phyloP scores from a whole-genome alignment of 2,888 invertebrate genomes.

The Acutogordius australiensis region DNA sequence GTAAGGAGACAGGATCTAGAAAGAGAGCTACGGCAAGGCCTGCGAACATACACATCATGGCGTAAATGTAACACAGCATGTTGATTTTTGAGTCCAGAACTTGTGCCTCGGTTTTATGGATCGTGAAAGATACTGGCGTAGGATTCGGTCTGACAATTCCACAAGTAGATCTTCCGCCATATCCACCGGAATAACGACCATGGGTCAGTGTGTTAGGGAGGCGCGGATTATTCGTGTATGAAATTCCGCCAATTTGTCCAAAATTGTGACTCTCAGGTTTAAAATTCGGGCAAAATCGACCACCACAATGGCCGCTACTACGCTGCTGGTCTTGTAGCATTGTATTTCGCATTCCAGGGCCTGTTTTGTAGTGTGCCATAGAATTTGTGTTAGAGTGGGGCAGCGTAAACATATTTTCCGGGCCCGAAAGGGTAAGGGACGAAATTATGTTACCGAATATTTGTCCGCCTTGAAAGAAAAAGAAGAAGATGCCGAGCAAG shows the following conservation, averaged over 20 bases:
- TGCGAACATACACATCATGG: slow-evolving; percentile 1
- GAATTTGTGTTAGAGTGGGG: neutral
- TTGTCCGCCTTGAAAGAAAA: slow-evolving; percentile 13
- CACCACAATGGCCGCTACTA: neutral
- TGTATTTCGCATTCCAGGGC: neutral
- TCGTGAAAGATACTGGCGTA: too few species aligned
- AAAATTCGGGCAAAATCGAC: neutral
- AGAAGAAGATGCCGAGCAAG: slow-evolving; percentile 12
- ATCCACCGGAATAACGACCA: neutral
- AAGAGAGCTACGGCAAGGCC: neutral
- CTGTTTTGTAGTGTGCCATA: neutral
- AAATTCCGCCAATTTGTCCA: too few species aligned
- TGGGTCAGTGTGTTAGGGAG: too few species aligned
- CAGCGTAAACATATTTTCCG: neutral
- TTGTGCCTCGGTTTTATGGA: neutral
- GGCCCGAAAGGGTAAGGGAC: slow-evolving; percentile 12
- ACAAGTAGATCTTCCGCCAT: neutral
- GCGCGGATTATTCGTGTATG: too few species aligned
- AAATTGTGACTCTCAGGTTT: too few species aligned
- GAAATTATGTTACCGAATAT: slow-evolving; percentile 15
- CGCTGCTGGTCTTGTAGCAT: neutral
- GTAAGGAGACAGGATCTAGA: neutral
- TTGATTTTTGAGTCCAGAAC: neutral
- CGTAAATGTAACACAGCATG: slow-evolving; percentile 6
- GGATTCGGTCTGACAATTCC: neutral